Base-by-base conservation (phyloP, 2,888 invertebrate species). In the Drosophila peninsularis region DNA sequence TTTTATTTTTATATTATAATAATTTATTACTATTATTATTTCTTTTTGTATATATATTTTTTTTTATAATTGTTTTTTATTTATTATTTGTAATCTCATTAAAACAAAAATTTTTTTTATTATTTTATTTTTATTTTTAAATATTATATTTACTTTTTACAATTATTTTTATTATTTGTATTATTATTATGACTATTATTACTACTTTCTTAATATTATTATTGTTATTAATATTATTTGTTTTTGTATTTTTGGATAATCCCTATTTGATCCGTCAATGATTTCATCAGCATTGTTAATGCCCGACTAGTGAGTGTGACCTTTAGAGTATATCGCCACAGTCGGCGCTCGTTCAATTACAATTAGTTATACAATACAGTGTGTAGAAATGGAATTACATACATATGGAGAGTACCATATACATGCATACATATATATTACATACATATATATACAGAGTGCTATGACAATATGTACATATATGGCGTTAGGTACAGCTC, bases 301-400 rank as follows among this genome's bases (percentile, higher is more conserved):
- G 55, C 21, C 45, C 58, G 30, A 53, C 37, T 44, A 32, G 21
- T 30, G 44, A 44, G 34, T 14, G 34, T 56, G 72, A 67, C 56
- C 73, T 72, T 67, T 72, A 45, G 67, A 57, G 57, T 55, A 45
- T 50, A 44, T 71, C 45, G 60, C 39, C 47, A 53, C 47, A 34
- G n/a, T 57, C 49, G 37, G 41, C 57, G 50, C 10, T 36, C 47
- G 42, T 24, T 60, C 57, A 39, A 39, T 45, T 56, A 36, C 17
- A 34, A 13, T 71, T 42, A 21, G 71, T 57, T 71, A 63, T 44
- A 71, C 71, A 63, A 67, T 53, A 21, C 30, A 19, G 11, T 11
- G 41, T 19, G 41, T 47, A 21, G 9, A 5, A 44, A 47, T 37
- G 17, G 52, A 45, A 53, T 41, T 21, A 30, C 6, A 44, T 14